Percentiles rank a stretch among this genome's conserved stretches.
phyloP scores from a whole-genome alignment of 2,797 vertebrate species.

The Phylloscopus collybita region DNA sequence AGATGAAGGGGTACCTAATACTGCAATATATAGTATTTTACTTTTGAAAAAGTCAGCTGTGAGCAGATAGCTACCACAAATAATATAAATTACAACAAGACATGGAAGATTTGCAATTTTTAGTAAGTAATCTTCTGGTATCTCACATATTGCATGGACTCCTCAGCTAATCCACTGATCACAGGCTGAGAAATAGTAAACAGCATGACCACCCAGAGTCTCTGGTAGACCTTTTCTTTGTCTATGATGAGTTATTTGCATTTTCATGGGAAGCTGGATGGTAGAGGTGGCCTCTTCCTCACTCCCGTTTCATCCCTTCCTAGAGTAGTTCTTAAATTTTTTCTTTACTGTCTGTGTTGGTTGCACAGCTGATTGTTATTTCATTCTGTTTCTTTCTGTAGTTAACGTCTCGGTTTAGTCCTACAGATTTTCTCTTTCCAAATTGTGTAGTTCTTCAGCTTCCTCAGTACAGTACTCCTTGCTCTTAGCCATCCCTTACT shows the following conservation, averaged over 20 bases:
- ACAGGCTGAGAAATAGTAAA: neutral
- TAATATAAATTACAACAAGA: neutral
- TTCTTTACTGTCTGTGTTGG: neutral
- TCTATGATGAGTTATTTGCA: neutral
- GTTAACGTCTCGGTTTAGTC: neutral
- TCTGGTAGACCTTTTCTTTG: neutral
- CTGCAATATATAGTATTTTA: neutral
- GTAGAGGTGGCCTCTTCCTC: neutral
- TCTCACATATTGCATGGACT: neutral
- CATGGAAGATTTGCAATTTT: neutral
- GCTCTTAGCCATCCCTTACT: neutral
- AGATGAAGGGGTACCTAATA: neutral
- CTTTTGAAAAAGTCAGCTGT: neutral
- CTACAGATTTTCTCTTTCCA: neutral
- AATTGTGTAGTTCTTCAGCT: neutral
- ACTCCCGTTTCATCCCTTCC: neutral
- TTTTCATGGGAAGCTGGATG: neutral
- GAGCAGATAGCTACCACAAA: neutral
- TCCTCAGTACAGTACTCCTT: neutral
- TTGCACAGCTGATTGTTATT: neutral
- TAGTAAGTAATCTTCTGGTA: neutral
- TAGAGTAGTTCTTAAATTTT: neutral
- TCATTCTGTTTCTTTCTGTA: neutral
- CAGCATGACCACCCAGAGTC: neutral
- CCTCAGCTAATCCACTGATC: neutral